Percentiles rank a stretch among this genome's conserved stretches.
phyloP scores from a whole-genome alignment of 1,140 invertebrate genomes.

The Ceratoteleas bidentatus region DNA sequence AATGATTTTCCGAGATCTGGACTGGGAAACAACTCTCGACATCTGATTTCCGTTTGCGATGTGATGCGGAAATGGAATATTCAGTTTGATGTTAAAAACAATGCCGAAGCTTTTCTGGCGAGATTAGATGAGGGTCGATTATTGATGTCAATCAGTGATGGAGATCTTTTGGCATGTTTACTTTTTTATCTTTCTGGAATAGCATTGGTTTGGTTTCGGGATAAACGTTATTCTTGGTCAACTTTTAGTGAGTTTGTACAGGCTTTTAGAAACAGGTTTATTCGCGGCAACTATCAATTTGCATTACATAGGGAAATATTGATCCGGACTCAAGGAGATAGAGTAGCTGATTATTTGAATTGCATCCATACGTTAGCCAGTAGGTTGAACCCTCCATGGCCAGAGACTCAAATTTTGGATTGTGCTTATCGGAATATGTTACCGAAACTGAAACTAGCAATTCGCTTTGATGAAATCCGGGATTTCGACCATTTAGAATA shows the following conservation, averaged over 20 bases:
- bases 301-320: constrained; percentile 23
- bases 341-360: constrained; percentile 46
- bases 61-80: constrained; percentile 23
- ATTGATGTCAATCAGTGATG: constrained; percentile 24
- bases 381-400: constrained; percentile 20
- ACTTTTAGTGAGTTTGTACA: neutral
- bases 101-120: constrained; percentile 21
- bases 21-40: neutral
- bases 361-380: constrained; percentile 26
- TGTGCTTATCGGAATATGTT: constrained; percentile 40
- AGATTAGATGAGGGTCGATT: constrained; percentile 20
- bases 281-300: constrained; percentile 31
- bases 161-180: constrained; percentile 28
- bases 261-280: constrained; percentile 23
- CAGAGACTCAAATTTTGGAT: constrained; percentile 16
- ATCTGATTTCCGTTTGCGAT: constrained; percentile 6
- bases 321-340: constrained; percentile 27
- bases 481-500: constrained; percentile 25
- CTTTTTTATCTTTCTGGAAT: constrained; percentile 32
- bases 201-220: constrained; percentile 33
- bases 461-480: constrained; percentile 16
- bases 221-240: neutral
- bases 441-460: constrained; percentile 14
- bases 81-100: constrained; percentile 17
- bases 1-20: neutral